Evolutionary conservation across 2,113 vertebrate species (phyloP).

Genomic region (Chamaetylas fuelleborni): DNA sequence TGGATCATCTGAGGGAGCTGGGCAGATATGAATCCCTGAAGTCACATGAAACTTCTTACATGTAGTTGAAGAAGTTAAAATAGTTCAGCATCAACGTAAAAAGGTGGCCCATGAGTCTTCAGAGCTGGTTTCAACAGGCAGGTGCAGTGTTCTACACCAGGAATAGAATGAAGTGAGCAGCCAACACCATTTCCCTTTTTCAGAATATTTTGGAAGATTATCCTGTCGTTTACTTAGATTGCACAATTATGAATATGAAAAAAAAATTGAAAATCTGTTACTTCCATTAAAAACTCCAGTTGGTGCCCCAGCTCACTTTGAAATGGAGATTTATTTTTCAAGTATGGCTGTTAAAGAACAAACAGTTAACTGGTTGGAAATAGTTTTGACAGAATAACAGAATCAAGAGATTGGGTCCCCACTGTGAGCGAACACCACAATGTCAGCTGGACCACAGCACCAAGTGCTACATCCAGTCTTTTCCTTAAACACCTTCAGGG

Average conservation of each 20-base stretch:
- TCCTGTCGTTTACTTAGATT: not conserved
- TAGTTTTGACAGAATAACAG: not conserved
- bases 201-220: not conserved
- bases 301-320: not conserved
- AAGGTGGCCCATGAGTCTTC: not conserved
- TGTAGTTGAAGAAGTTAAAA: not conserved
- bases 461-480: not conserved
- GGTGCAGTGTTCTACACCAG: not conserved
- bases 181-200: not conserved
- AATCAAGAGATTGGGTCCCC: not conserved
- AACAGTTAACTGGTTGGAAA: not conserved
- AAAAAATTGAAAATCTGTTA: not conserved
- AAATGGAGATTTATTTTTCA: not conserved
- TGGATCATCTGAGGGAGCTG: not conserved
- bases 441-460: not conserved
- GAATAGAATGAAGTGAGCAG: not conserved
- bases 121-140: not conserved
- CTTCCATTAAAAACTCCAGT: not conserved
- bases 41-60: not conserved
- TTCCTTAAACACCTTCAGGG: not conserved
- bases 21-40: not conserved
- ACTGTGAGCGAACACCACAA: accelerated
- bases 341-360: not conserved
- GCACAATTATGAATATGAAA: not conserved
- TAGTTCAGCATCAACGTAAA: not conserved